Evolutionary conservation across 1,140 invertebrate genomes (phyloP).

Genomic region (Liolophura sinensis): DNA sequence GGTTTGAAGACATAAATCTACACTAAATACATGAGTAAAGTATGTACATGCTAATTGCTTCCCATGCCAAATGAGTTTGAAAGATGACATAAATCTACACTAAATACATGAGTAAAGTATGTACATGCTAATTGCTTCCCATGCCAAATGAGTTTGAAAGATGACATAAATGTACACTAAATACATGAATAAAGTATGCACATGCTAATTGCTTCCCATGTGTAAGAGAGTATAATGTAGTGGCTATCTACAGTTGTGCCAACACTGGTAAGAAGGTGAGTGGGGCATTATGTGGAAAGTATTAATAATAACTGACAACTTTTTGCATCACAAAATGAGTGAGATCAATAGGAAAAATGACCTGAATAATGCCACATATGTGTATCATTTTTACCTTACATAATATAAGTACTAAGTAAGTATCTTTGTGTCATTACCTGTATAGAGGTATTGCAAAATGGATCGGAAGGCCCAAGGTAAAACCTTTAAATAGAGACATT

Average conservation of each 20-base stretch:
- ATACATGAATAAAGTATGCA: too few species aligned
- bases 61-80: constrained; percentile 5
- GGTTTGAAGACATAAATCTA: too few species aligned
- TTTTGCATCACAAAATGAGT: neutral
- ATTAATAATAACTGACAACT: neutral
- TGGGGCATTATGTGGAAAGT: neutral
- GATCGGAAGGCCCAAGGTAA: constrained; percentile 54
- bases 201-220: too few species aligned
- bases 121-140: too few species aligned
- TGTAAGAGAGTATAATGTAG: neutral
- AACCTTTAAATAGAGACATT: constrained; percentile 48
- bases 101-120: too few species aligned
- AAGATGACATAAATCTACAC: neutral
- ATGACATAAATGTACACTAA: too few species aligned
- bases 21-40: too few species aligned
- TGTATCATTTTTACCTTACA: neutral
- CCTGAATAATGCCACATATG: too few species aligned
- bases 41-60: too few species aligned
- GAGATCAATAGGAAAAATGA: too few species aligned
- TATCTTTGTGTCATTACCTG: constrained; percentile 37
- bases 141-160: too few species aligned
- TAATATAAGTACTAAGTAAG: neutral
- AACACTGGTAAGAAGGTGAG: too few species aligned
- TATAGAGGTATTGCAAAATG: constrained; percentile 61
- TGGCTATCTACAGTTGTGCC: neutral